phyloP scores from a whole-genome alignment of 92 coral and sea anemone genomes.

The Scolanthus callimorphus region DNA sequence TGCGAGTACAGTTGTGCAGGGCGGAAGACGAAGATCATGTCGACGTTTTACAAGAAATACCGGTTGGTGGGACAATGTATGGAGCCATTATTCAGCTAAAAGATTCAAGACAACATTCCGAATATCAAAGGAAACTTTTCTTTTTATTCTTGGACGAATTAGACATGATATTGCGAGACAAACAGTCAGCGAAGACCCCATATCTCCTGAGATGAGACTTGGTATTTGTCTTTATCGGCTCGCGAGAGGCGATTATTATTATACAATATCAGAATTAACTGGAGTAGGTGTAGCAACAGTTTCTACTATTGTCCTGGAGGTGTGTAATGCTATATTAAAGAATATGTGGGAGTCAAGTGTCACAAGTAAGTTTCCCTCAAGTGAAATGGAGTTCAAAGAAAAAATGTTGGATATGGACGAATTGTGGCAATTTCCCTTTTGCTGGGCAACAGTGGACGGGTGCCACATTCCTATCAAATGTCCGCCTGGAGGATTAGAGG shows the following conservation, averaged over 20 bases:
- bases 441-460: constrained; percentile 16
- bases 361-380: constrained; percentile 22
- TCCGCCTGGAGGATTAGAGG: constrained; percentile 2
- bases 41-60: constrained; percentile 32
- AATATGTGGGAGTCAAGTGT: constrained; percentile 23
- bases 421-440: constrained; percentile 10
- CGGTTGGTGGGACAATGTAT: constrained; percentile 33
- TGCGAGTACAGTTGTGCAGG: no score
- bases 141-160: constrained; percentile 4
- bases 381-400: constrained; percentile 19
- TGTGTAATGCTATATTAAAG: constrained; percentile 37
- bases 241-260: constrained; percentile 43
- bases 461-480: constrained; percentile 6
- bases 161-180: not conserved
- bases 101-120: constrained; percentile 10
- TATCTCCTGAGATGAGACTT: constrained; percentile 44
- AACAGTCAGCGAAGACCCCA: constrained; percentile 33
- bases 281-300: constrained; percentile 44
- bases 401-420: constrained; percentile 3
- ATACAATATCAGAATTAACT: constrained; percentile 30
- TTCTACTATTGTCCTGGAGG: constrained; percentile 33
- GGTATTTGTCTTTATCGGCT: constrained; percentile 46
- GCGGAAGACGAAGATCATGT: no score
- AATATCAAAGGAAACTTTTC: constrained; percentile 5
- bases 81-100: constrained; percentile 16